Base-by-base conservation (phyloP, 1,140 invertebrate genomes). In the Drosophila ironensis region DNA sequence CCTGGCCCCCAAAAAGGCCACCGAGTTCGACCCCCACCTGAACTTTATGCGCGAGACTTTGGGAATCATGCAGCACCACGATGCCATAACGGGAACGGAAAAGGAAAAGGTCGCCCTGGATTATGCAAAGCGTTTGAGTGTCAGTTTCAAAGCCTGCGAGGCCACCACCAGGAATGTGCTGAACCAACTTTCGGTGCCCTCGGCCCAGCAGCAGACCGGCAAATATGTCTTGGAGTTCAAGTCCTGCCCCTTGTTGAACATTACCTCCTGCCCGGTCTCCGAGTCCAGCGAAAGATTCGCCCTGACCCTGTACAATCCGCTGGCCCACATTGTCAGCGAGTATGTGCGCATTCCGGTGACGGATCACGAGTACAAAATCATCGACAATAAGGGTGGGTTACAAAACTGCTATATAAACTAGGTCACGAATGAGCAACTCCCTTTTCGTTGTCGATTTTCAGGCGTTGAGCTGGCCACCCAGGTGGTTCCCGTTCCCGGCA, bases 41-140 rank as follows among this genome's bases (percentile, higher is more conserved):
- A 90, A 24, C 45, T 90, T 73, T 81, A 67, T 93, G 50, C 88
- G 92, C 5, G 92, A 93, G 57, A 91, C 91, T 1, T 92, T 95
- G 91, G 97, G 95, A 11, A 92, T 98, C 0, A 94, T 96, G 92
- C 97, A 99, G 84, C 98, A 99, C 91, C 98, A 99, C 77, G 97
- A 96, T 89, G 95, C 95, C 0, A 92, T 96, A 0, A 95, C 95
- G 0, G 97, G 97, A n/a, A 98, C 97, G 0, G 97, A 97, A 76
- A 98, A 98, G 86, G 94, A 98, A 90, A 93, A 95, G 70, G 97
- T 98, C 0, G 94, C 96, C 0, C 69, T 93, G 17, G 98, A 99
- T 90, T 99, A 99, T 90, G 93, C 93, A 0, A 91, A 93, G 66
- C 91, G 95, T 57, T 88, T 98, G 9, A 73, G 78, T 37, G 74